Base-by-base conservation (phyloP, 2,113 vertebrate genomes). In the Genyomyrus donnyi region DNA sequence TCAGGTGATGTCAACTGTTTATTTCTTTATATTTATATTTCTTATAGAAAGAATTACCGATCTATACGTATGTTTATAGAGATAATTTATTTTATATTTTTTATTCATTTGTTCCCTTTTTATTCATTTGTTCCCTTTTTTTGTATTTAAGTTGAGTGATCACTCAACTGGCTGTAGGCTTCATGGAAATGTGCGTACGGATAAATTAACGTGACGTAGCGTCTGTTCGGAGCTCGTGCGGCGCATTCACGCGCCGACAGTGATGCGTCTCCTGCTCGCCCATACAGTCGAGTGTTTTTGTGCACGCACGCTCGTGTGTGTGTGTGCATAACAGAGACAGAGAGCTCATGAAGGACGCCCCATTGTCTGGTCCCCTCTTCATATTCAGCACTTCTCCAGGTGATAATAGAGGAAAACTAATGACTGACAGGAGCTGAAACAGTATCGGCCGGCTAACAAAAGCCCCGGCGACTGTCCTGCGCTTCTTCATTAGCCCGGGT, bases 401-500 rank as follows among this genome's bases (percentile, higher is more conserved):
- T 94, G 96, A 97, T 96, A 97, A 97, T 96, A 94, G 95, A 94
- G 95, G 95, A 96, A 96, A 96, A 96, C 96, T 96, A 97, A 97
- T 96, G 96, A 96, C 95, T 95, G 95, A 96, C 96, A 96, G 96
- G 96, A 97, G 96, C 96, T 92, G 91, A 90, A 96, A 97, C 96
- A 95, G 95, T 95, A 96, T 94, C 95, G 93, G 94, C 95, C 95
- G 95, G 95, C 94, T 95, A 95, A 97, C 96, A 97, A 97, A 97
- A 96, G 90, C 89, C 88, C 62, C 96, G 96, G 95, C 96, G 97
- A 97, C 97, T 96, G 97, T 97, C 97, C 97, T 96, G 96, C 95
- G 95, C 94, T 96, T 96, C 96, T 97, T 97, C 96, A 97, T 98
- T 97, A 97, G 96, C 96, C 97, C 97, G 97, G 97, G 96, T 97